Conservation (phyloP, 2,113 vertebrate species). For the Macroglossus sobrinus region DNA sequence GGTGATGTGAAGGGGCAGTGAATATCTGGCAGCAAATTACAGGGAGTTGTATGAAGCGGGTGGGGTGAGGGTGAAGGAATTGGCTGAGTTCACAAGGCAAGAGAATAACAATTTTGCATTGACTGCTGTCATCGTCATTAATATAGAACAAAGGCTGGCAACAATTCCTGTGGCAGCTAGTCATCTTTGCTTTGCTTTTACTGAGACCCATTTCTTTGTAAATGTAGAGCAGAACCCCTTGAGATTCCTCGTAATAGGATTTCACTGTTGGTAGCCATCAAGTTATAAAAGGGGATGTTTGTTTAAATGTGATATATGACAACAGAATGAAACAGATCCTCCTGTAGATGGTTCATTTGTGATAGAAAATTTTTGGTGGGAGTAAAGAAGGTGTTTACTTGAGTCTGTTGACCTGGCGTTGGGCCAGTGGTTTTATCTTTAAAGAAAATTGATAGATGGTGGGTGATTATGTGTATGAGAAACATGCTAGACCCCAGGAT, state of each 20-base stretch:
- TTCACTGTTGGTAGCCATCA: neutral
- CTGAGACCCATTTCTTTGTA: neutral
- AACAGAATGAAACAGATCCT: neutral
- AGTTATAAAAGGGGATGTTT: neutral
- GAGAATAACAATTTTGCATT: neutral
- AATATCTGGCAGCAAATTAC: too few relatives aligned
- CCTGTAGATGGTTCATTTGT: neutral
- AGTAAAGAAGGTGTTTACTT: too few relatives aligned
- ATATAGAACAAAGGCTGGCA: neutral
- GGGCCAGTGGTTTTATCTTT: neutral
- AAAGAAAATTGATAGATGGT: neutral
- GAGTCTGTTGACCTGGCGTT: neutral
- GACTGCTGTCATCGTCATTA: neutral
- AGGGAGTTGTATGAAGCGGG: too few relatives aligned
- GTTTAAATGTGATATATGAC: neutral
- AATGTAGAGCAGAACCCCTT: neutral
- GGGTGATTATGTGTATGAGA: neutral
- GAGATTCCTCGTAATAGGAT: neutral
- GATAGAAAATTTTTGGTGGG: neutral
- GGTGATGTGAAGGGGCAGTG: neutral
- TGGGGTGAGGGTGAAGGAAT: neutral
- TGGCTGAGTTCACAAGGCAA: neutral
- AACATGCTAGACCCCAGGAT: neutral
- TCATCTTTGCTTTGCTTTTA: neutral
- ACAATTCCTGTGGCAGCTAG: neutral